A percentile compares a stretch with the other conserved stretches of the same genome.
phyloP scores from a whole-genome alignment of 2,797 vertebrate species.

The Coilia nasus region DNA sequence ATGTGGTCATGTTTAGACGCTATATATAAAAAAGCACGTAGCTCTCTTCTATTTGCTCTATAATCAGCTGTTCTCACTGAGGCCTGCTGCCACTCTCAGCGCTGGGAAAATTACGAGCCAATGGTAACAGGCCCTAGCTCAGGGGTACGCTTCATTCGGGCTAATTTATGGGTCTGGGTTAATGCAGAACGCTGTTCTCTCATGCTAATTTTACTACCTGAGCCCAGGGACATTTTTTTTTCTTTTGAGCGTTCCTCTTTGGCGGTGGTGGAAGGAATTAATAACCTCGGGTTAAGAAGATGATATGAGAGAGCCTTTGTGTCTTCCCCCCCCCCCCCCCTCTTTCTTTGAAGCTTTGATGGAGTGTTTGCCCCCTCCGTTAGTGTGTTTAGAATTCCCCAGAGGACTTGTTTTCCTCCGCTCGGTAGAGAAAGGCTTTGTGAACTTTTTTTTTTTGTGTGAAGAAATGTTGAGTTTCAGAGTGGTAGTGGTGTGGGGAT shows the following conservation, averaged over 20 bases:
- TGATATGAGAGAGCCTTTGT: conserved; percentile 13
- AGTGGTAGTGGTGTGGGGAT: not conserved
- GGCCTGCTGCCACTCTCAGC: not conserved
- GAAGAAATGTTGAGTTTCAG: not conserved
- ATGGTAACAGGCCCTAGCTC: no score
- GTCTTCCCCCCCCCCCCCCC: no score
- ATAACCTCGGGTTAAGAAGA: conserved; percentile 7
- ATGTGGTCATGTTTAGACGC: not conserved
- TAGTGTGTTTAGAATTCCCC: conserved; percentile 10
- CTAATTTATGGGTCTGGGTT: conserved; percentile 24
- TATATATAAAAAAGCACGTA: not conserved
- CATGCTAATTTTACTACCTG: conserved; percentile 14
- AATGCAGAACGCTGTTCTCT: conserved; percentile 4
- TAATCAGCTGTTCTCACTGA: conserved; percentile 4
- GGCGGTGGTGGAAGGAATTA: not conserved
- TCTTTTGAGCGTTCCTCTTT: not conserved
- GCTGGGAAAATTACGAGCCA: no score
- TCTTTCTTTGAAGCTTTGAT: conserved; percentile 1
- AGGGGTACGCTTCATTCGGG: not conserved
- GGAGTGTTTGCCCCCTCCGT: not conserved
- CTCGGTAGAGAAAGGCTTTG: not conserved
- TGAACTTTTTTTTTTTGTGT: not conserved
- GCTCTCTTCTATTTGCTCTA: not conserved
- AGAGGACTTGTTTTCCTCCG: not conserved
- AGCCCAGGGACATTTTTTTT: not conserved